Evolutionary conservation across 53 echinoderm and acorn worm genomes (phyloP), one percentile per base, ranked within the genome.

Genomic region (Mesocentrotus franciscanus): DNA sequence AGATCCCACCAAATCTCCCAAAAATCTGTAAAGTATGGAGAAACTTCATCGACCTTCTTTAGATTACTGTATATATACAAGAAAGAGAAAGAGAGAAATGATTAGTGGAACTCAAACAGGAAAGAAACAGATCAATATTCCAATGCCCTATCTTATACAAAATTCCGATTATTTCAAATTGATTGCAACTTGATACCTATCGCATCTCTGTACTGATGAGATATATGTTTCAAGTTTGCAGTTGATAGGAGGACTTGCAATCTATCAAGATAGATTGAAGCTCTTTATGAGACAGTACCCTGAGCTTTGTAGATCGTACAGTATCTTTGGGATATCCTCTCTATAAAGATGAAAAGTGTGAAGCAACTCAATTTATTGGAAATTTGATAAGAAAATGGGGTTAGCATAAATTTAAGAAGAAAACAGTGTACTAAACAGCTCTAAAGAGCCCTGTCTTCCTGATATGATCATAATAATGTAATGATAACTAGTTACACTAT

Each of bases 1-100:
- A 99, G 94, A 70, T 99, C 97, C 97, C 97, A 99, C 91, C 97
- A 96, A 35, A 98, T 99, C 93, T 99, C 97, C 96, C 96, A 97
- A 83, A 98, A 99, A 27, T 97, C 74, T 30, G 93, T 76, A 72
- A 99, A 97, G 90, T 99, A 99, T 16, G 85, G 71, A 11, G 96
- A 87, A 18, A 55, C 60, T 12, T 95, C 97, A 91, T 97, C 93
- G 27, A 97, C 95, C 72, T 97, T 96, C 49, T 90, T 78, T 76
- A 97, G 90, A 13, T 87, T 68, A 93, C 98, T 98, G 83, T 0
- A 93, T 78, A 49, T 32, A 26, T 61, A 13, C 17, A 92, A 0
- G 10, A 95, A 60, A 60, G 9, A 1, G 20, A 9, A 59, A 60
- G 27, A 35, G 14, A 76, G 30, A 59, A 26, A 34, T 30, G 60